Evolutionary conservation across 1,140 invertebrate species (phyloP), one percentile per base, ranked within the genome.

Genomic region (Tyrophagus putrescentiae): DNA sequence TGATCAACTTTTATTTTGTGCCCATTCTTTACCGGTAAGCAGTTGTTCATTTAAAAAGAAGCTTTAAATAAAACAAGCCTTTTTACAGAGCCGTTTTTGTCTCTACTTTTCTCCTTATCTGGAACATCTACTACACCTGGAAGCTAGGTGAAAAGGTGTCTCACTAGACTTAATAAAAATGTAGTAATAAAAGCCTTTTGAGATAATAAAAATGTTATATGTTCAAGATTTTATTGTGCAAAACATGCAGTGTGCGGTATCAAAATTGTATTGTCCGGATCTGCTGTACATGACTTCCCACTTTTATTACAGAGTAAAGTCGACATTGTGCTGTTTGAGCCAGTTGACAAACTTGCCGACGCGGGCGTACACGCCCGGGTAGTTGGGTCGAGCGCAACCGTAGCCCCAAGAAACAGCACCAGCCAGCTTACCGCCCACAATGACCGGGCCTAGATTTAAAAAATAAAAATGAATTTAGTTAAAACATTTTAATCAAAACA

Each of bases 341-440:
- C 64, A 65, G 0, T 44, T 25, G 6, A 29, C 34, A 45, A 57
- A 65, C 11, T 60, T 58, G 9, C 42, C 32, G 0, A 65, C 64
- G 11, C 61, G 16, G 13, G 65, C 65, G 59, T 67, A 67, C 1
- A 67, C 65, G n/a, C 70, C 70, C 0, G 89, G 88, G 70, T 92
- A 87, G 1, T 87, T 87, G 13, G 84, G 77, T 68, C 88, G 86
- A 0, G 88, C 90, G 68, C 90, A 94, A 0, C 87, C 91, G 71
- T 91, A 91, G 7, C 89, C 90, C 36, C 36, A 39, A 13, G 36
- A 39, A 39, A 39, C 36, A 39, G 36, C 36, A 13, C 36, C 36
- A 39, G 21, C 36, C 36, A 39, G 36, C 13, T 13, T 21, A 39
- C 21, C 21, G 13, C 36, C n/a, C n/a, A n/a, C n/a, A n/a, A n/a